phyloP scores from a whole-genome alignment of 1,140 invertebrate species.

The Drosophila guanche region DNA sequence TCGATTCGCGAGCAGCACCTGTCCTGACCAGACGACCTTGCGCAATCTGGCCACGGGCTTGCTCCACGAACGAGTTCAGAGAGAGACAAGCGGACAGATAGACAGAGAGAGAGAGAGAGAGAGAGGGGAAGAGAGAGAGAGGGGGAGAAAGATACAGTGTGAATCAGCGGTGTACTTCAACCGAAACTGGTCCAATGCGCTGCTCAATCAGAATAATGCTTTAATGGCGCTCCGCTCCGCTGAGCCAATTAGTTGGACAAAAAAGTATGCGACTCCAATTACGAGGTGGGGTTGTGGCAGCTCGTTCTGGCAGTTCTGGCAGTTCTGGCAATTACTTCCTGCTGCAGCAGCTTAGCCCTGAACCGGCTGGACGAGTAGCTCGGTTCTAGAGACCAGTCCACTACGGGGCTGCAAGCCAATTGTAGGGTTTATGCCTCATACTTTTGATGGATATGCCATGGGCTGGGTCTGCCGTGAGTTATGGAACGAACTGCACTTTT shows the following conservation, averaged over 20 bases:
- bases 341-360: constrained; percentile 66
- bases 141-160: constrained; percentile 13
- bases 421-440: constrained; percentile 17
- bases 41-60: constrained; percentile 60
- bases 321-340: constrained; percentile 63
- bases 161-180: constrained; percentile 52
- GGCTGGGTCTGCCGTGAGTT: constrained; percentile 36
- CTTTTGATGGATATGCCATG: constrained; percentile 22
- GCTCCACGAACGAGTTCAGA: constrained; percentile 51
- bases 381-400: constrained; percentile 2
- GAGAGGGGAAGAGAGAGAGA: not conserved
- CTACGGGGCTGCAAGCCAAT: constrained; percentile 10
- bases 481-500: constrained; percentile 39
- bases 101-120: not conserved
- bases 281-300: constrained; percentile 35
- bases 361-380: constrained; percentile 47
- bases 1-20: constrained; percentile 53
- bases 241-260: constrained; percentile 46
- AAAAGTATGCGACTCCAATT: constrained; percentile 44
- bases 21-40: constrained; percentile 79
- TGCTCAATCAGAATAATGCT: constrained; percentile 73
- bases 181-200: constrained; percentile 68
- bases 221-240: constrained; percentile 1
- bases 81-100: constrained; percentile 3
- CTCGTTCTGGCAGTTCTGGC: constrained; percentile 20